Evolutionary conservation across 2,113 vertebrate species (phyloP).

Genomic region (Bubo bubo): DNA sequence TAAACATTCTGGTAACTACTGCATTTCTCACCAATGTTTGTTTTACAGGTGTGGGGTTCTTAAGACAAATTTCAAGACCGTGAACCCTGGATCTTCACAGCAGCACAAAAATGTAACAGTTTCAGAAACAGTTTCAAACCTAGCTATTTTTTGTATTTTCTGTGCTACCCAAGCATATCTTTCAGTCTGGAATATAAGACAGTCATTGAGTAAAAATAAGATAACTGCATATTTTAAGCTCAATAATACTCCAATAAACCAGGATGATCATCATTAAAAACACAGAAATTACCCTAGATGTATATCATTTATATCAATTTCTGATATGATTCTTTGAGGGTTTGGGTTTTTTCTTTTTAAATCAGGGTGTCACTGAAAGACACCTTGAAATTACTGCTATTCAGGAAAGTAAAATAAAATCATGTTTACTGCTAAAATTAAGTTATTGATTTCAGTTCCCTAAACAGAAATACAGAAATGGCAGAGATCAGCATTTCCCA

Average conservation of each 20-base stretch:
- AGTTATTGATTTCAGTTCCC: conserved; percentile 30
- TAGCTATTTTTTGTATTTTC: not conserved
- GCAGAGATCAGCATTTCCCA: conserved; percentile 42
- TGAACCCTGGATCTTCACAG: not conserved
- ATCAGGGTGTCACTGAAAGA: not conserved
- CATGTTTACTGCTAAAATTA: not conserved
- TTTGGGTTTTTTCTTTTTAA: not conserved
- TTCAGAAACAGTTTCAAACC: not conserved
- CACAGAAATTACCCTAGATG: not conserved
- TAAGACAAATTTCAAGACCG: not conserved
- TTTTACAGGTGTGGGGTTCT: not conserved
- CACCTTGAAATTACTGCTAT: not conserved
- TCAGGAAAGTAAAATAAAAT: conserved; percentile 6
- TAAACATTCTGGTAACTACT: not conserved
- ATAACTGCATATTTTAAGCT: not conserved
- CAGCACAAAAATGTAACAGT: not conserved
- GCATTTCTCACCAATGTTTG: not conserved
- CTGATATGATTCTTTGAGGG: not conserved
- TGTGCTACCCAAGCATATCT: not conserved
- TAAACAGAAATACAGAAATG: conserved; percentile 14
- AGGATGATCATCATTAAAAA: not conserved
- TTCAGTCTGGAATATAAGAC: not conserved
- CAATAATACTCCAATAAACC: not conserved
- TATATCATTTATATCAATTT: not conserved
- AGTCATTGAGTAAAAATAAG: not conserved